Conservation (phyloP, 2,888 invertebrate species). For the Acanthoscelides obtectus region DNA sequence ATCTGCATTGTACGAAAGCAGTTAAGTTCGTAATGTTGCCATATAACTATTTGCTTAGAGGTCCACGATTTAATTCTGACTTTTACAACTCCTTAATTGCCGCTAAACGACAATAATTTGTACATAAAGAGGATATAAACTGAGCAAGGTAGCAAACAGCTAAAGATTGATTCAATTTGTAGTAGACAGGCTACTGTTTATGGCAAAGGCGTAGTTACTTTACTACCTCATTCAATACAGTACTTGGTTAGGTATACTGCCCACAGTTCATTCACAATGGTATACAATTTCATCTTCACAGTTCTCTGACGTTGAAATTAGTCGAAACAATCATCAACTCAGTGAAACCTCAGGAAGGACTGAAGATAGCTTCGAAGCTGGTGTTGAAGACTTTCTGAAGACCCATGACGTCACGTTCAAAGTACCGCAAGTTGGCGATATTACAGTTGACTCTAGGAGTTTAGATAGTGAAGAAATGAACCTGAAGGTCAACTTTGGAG, state of each 20-base stretch:
- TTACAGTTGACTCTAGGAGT: slow-evolving; percentile 74
- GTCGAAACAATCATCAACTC: slow-evolving; percentile 59
- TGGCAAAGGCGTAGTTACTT: too few species aligned
- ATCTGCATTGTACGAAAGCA: neutral
- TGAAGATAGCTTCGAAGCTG: slow-evolving; percentile 59
- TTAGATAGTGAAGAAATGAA: slow-evolving; percentile 71
- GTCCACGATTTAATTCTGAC: neutral
- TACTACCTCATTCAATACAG: too few species aligned
- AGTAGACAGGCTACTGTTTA: too few species aligned
- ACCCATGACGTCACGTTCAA: slow-evolving; percentile 77
- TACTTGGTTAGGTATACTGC: too few species aligned
- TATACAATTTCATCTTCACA: slow-evolving; percentile 15
- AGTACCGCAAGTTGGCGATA: slow-evolving; percentile 65
- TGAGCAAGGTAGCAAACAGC: too few species aligned
- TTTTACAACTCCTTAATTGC: neutral
- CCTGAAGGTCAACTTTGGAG: slow-evolving; percentile 64
- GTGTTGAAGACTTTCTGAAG: slow-evolving; percentile 65
- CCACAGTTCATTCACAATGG: too few species aligned
- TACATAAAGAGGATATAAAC: too few species aligned
- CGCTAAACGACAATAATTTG: neutral
- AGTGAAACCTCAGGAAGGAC: slow-evolving; percentile 59
- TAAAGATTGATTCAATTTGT: too few species aligned
- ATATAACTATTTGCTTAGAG: neutral
- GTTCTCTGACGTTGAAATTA: slow-evolving; percentile 45
- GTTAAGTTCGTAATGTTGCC: neutral